These are phyloP conservation scores for Morelia viridis DNA, from an alignment of 2,797 vertebrate species.

Conservation along the genomic window DNA sequence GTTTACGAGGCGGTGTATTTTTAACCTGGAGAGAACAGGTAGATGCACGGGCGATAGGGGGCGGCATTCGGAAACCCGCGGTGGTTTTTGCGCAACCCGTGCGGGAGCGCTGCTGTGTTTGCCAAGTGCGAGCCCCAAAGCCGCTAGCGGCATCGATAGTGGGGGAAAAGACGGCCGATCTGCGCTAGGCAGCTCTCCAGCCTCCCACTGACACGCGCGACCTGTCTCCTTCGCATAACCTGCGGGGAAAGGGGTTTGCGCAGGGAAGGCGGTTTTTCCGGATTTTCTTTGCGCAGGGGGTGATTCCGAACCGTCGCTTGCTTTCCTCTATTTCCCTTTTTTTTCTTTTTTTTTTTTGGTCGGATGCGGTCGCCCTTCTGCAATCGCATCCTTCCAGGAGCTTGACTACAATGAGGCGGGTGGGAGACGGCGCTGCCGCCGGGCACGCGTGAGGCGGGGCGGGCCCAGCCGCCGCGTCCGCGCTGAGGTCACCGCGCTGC, in stretches of 20 bases:
- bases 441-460: neutral
- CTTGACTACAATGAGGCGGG: neutral
- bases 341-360: neutral
- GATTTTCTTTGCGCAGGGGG: neutral
- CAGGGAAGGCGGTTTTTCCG: neutral
- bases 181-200: neutral
- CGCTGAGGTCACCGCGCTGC: slow-evolving; percentile 35
- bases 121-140: neutral
- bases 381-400: neutral
- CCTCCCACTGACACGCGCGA: too few relatives aligned
- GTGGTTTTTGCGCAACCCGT: neutral
- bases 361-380: neutral
- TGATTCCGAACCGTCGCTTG: neutral
- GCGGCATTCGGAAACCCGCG: neutral
- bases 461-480: neutral
- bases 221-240: neutral
- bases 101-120: neutral
- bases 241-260: neutral
- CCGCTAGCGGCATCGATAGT: neutral
- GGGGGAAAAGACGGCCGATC: neutral
- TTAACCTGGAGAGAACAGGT: neutral
- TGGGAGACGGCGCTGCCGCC: neutral
- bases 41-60: neutral
- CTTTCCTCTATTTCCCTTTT: too few relatives aligned
- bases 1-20: neutral